Evolutionary conservation across 2,888 invertebrate species (phyloP).

Genomic region (Oscheius myriophilus): DNA sequence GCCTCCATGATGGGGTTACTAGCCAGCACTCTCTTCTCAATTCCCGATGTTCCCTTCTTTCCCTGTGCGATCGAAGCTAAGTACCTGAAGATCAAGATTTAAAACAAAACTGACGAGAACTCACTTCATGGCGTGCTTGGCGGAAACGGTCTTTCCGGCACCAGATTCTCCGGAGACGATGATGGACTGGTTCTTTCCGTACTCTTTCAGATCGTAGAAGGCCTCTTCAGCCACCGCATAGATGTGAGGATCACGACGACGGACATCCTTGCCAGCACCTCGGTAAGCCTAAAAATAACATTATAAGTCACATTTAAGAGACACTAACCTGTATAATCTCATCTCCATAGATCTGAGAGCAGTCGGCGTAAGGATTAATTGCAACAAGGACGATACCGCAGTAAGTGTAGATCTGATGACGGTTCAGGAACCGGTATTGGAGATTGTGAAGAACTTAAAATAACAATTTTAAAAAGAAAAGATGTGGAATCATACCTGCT

Average conservation of each 20-base stretch:
- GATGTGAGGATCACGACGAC: conserved; percentile 89
- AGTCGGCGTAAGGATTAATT: conserved; percentile 91
- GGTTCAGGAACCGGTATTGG: conserved; percentile 89
- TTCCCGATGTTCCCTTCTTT: conserved; percentile 47
- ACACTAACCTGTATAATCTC: conserved; percentile 89
- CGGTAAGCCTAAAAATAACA: conserved; percentile 60
- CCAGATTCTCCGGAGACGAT: conserved; percentile 94
- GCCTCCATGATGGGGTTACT: conserved; percentile 99
- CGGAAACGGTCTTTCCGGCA: conserved; percentile 97
- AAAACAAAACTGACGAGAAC: background rate
- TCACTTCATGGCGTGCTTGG: conserved; percentile 95
- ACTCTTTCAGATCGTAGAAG: conserved; percentile 72
- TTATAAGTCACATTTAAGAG: background rate
- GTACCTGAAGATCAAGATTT: conserved; percentile 57
- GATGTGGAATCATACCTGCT: conserved; percentile 72
- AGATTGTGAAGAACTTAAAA: conserved; percentile 86
- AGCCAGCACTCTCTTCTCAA: conserved; percentile 91
- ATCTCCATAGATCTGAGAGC: conserved; percentile 81
- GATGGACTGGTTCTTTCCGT: conserved; percentile 76
- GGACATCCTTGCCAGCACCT: conserved; percentile 65
- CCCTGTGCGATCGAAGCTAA: conserved; percentile 62
- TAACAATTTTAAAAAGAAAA: conserved; percentile 12
- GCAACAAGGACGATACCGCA: conserved; percentile 97
- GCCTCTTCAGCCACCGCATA: conserved; percentile 95
- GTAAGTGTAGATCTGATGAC: conserved; percentile 95